These are phyloP conservation scores for Thymelicus lineola DNA, from an alignment of 2,888 invertebrate species.

Conservation along the genomic window DNA sequence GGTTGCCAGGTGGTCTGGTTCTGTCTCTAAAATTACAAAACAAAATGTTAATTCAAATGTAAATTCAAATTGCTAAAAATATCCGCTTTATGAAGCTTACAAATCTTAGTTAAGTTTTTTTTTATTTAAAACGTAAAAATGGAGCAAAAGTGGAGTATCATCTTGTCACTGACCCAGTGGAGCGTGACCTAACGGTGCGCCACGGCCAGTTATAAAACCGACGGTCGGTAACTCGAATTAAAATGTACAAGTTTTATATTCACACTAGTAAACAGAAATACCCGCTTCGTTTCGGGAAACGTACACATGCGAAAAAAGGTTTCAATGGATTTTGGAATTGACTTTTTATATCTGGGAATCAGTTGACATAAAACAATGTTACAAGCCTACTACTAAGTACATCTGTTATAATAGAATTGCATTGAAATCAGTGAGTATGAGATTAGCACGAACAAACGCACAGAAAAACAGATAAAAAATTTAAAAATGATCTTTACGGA, in stretches of 20 bases:
- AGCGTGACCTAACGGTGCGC: slow-evolving; percentile 28
- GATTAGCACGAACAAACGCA: no score
- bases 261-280: background rate
- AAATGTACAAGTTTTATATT: slow-evolving; percentile 11
- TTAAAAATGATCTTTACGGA: no score
- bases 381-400: no score
- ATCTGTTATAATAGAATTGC: no score
- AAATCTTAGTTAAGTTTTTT: slow-evolving; percentile 25
- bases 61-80: slow-evolving; percentile 23
- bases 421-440: no score
- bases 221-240: slow-evolving; percentile 18
- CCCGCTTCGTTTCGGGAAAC: no score
- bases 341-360: no score
- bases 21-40: background rate
- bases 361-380: no score
- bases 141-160: slow-evolving; percentile 29
- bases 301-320: no score
- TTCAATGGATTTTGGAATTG: no score
- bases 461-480: no score
- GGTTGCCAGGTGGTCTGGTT: no score
- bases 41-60: background rate
- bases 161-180: slow-evolving; percentile 37
- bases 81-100: slow-evolving; percentile 13
- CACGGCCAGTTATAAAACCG: slow-evolving; percentile 18
- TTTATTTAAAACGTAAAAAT: slow-evolving; percentile 30